These are phyloP conservation scores for Malurus splendens DNA, from an alignment of 2,797 vertebrate genomes.

Conservation along the genomic window DNA sequence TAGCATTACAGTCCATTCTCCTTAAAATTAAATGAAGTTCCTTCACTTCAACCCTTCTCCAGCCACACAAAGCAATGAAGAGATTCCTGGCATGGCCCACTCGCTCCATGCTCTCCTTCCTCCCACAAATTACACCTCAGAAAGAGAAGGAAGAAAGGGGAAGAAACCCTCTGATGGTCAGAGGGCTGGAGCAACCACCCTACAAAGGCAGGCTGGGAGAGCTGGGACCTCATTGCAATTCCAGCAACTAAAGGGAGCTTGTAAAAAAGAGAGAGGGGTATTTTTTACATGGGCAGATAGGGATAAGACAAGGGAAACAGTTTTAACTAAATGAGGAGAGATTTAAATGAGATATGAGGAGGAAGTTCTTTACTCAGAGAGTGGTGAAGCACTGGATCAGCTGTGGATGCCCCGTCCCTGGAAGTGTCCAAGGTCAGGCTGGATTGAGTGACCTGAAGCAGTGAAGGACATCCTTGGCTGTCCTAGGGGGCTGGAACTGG, in stretches of 20 bases:
- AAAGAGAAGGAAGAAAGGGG: neutral
- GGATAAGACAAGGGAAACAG: neutral
- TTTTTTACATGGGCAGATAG: neutral
- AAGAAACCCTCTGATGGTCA: neutral
- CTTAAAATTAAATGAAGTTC: neutral
- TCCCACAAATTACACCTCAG: neutral
- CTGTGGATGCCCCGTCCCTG: neutral
- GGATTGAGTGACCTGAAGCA: neutral
- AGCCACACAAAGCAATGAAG: neutral
- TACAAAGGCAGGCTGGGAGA: neutral
- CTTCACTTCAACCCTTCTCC: neutral
- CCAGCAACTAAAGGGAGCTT: neutral
- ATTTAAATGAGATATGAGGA: neutral
- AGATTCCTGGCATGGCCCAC: neutral
- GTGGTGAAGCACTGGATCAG: neutral
- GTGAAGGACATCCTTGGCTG: neutral
- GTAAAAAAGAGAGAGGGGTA: neutral
- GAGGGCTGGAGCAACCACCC: neutral
- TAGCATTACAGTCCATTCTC: neutral
- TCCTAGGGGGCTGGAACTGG: neutral
- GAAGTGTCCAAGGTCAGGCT: neutral
- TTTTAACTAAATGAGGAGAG: neutral
- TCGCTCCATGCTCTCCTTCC: neutral
- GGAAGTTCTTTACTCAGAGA: neutral
- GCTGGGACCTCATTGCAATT: neutral